Conservation (phyloP, 2,113 vertebrate genomes). For the Apteryx owenii region DNA sequence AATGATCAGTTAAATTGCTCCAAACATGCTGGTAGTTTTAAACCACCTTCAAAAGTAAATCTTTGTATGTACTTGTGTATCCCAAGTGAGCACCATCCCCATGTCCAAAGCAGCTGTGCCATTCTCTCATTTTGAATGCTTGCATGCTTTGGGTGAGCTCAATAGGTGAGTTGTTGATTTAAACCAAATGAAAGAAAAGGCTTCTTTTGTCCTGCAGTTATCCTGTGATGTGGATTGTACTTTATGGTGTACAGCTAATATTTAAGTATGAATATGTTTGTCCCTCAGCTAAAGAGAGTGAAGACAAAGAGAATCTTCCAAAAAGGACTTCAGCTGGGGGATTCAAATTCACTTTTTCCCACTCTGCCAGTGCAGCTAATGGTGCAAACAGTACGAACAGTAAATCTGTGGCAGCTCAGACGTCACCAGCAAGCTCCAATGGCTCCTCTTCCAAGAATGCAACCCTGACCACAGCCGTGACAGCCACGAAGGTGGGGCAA, state of each 20-base stretch:
- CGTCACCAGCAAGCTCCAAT: slow-evolving; percentile 85
- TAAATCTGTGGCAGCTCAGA: slow-evolving; percentile 86
- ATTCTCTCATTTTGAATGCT: background rate
- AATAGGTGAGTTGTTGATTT: background rate
- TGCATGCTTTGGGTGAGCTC: background rate
- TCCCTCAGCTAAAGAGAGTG: slow-evolving; percentile 85
- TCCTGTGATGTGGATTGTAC: background rate
- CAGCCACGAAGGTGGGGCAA: slow-evolving; percentile 81
- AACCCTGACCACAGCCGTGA: slow-evolving; percentile 81
- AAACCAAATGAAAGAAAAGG: background rate
- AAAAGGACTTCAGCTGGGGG: slow-evolving; percentile 80
- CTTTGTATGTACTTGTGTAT: accelerated
- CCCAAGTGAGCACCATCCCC: accelerated
- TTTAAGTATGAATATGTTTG: slow-evolving; percentile 56
- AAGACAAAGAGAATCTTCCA: slow-evolving; percentile 86
- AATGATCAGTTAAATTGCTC: background rate
- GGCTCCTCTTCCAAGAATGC: slow-evolving; percentile 88
- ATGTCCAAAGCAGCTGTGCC: background rate
- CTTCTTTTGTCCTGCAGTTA: background rate
- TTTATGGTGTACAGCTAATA: background rate
- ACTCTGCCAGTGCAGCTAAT: slow-evolving; percentile 86
- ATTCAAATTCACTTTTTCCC: slow-evolving; percentile 86
- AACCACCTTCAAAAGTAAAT: background rate
- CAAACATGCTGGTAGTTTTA: background rate
- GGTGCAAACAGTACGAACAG: slow-evolving; percentile 87